Conservation (phyloP, 2,888 invertebrate genomes). For the Hartigia nigra region DNA sequence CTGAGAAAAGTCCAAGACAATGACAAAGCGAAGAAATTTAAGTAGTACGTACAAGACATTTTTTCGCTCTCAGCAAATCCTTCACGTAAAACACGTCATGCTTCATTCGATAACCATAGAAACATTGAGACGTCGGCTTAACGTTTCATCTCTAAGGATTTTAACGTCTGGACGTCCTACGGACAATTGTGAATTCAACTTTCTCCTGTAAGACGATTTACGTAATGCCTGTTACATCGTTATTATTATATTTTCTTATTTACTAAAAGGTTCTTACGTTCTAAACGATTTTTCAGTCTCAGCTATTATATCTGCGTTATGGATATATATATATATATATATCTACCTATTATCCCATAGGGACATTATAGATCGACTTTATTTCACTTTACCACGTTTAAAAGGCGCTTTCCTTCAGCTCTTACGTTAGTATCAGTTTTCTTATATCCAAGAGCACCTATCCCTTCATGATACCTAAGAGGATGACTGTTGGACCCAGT, state of each 20-base stretch:
- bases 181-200: background rate
- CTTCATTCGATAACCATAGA: background rate
- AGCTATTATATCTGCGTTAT: background rate
- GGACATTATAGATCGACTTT: background rate
- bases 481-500: background rate
- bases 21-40: background rate
- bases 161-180: background rate
- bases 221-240: background rate
- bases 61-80: background rate
- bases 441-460: background rate
- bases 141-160: background rate
- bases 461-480: background rate
- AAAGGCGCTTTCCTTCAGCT: background rate
- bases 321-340: background rate
- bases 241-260: background rate
- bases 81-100: background rate
- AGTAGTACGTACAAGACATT: background rate
- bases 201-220: background rate
- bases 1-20: background rate
- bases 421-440: background rate
- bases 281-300: background rate
- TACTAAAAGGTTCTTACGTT: background rate
- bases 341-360: background rate
- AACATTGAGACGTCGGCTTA: no score
- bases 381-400: background rate